Conservation (phyloP, 2,888 invertebrate genomes). For the Drosophila nr. perissopoda region DNA sequence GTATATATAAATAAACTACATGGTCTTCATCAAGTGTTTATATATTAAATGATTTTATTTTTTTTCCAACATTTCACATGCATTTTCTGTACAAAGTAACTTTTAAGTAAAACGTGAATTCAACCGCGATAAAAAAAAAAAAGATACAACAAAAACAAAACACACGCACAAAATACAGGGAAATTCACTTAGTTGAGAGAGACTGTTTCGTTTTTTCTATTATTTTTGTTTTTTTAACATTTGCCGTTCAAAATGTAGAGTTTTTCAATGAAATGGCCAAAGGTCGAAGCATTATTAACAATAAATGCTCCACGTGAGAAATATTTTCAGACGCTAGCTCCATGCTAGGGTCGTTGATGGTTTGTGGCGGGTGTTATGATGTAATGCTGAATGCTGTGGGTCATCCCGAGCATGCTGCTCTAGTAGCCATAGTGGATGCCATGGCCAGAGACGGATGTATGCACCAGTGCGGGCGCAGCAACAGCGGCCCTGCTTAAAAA, state of each 20-base stretch:
- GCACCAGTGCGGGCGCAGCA: slow-evolving; percentile 84
- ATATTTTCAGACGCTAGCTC: slow-evolving; percentile 53
- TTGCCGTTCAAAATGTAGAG: slow-evolving; percentile 29
- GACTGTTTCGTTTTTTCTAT: slow-evolving; percentile 10
- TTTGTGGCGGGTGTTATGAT: slow-evolving; percentile 10
- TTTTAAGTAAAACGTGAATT: slow-evolving; percentile 70
- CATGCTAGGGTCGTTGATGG: slow-evolving; percentile 7
- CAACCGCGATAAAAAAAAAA: slow-evolving; percentile 71
- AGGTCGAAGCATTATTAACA: slow-evolving; percentile 44
- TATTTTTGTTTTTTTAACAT: slow-evolving; percentile 6
- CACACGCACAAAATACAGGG: slow-evolving; percentile 36
- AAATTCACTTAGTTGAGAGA: slow-evolving; percentile 26
- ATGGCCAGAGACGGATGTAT: slow-evolving; percentile 84
- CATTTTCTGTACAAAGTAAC: slow-evolving; percentile 77
- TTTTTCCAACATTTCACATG: slow-evolving; percentile 78
- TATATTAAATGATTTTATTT: slow-evolving; percentile 46
- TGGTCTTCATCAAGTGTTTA: background rate
- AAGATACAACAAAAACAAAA: slow-evolving; percentile 41
- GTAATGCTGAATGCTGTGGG: slow-evolving; percentile 25
- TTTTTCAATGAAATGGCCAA: slow-evolving; percentile 48
- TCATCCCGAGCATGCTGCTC: slow-evolving; percentile 10
- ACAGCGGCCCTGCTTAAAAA: slow-evolving; percentile 76
- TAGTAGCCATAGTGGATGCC: slow-evolving; percentile 85
- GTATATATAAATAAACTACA: slow-evolving; percentile 4
- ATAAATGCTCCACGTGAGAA: slow-evolving; percentile 41